These are phyloP conservation scores for Pedicia rivosa DNA, from an alignment of 2,888 invertebrate genomes.

Conservation along the genomic window DNA sequence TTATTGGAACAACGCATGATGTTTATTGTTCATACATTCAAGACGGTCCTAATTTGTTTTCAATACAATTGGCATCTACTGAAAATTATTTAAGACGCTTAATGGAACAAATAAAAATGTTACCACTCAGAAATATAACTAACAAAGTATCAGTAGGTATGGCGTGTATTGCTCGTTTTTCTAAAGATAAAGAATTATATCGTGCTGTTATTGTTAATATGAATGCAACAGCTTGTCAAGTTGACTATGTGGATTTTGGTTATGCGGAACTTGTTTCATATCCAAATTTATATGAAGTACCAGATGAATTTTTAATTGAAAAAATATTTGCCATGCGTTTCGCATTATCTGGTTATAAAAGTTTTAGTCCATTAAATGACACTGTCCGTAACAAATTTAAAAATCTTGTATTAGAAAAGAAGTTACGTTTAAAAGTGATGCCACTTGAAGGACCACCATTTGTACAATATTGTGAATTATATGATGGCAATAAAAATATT, in stretches of 20 bases:
- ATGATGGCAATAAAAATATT: constrained; percentile 40
- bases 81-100: constrained; percentile 44
- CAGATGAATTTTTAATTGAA: constrained; percentile 50
- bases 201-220: constrained; percentile 62
- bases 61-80: constrained; percentile 49
- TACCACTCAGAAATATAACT: constrained; percentile 38
- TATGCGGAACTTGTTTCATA: constrained; percentile 56
- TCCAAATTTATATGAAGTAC: constrained; percentile 57
- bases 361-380: constrained; percentile 37
- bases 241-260: constrained; percentile 70
- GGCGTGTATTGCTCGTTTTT: constrained; percentile 58
- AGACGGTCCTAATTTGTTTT: constrained; percentile 64
- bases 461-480: constrained; percentile 59
- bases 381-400: constrained; percentile 55
- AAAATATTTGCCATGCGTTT: constrained; percentile 63
- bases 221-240: constrained; percentile 52
- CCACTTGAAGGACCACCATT: constrained; percentile 52
- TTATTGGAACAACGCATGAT: constrained; percentile 41
- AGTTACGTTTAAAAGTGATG: constrained; percentile 47
- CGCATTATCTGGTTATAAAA: constrained; percentile 52
- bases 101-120: constrained; percentile 36
- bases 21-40: constrained; percentile 62
- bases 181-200: constrained; percentile 50
- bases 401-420: constrained; percentile 44
- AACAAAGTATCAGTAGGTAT: constrained; percentile 59